Evolutionary conservation across 2,888 invertebrate genomes (phyloP).

Genomic region (Onchidella celtica): DNA sequence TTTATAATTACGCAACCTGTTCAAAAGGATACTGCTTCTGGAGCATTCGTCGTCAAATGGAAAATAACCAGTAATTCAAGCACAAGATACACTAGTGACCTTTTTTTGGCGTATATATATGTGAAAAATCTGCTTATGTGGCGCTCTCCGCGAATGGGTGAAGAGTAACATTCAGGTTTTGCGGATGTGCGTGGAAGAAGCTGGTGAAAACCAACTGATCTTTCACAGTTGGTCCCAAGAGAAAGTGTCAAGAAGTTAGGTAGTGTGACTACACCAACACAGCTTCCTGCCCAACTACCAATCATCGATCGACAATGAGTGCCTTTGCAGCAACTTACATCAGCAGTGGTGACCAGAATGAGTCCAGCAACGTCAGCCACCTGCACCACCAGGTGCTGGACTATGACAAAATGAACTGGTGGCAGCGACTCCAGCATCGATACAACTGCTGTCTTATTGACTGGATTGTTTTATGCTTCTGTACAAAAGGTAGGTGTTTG

Average conservation of each 20-base stretch:
- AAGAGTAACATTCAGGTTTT: too few species aligned
- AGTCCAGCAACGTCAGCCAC: not conserved
- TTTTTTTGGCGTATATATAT: too few species aligned
- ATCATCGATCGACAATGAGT: conserved; percentile 29
- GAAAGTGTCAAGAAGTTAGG: not conserved
- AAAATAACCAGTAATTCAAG: too few species aligned
- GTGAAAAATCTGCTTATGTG: too few species aligned
- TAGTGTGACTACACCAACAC: not conserved
- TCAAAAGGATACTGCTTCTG: too few species aligned
- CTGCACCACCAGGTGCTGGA: conserved; percentile 25
- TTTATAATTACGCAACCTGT: too few species aligned
- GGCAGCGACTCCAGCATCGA: conserved; percentile 48
- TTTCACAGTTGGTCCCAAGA: not conserved
- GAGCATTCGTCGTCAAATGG: too few species aligned
- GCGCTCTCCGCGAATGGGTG: too few species aligned
- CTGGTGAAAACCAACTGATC: not conserved
- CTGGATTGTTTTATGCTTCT: conserved; percentile 47
- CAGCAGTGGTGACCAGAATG: conserved; percentile 21
- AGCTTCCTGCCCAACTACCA: not conserved
- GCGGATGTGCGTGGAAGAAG: too few species aligned
- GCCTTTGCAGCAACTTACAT: conserved; percentile 39
- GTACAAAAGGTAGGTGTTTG: conserved; percentile 44
- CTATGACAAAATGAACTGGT: conserved; percentile 48
- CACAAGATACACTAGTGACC: too few species aligned
- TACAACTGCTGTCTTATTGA: conserved; percentile 52